These are phyloP conservation scores for Hyles vespertilio DNA, from an alignment of 1,140 invertebrate species.

Conservation along the genomic window DNA sequence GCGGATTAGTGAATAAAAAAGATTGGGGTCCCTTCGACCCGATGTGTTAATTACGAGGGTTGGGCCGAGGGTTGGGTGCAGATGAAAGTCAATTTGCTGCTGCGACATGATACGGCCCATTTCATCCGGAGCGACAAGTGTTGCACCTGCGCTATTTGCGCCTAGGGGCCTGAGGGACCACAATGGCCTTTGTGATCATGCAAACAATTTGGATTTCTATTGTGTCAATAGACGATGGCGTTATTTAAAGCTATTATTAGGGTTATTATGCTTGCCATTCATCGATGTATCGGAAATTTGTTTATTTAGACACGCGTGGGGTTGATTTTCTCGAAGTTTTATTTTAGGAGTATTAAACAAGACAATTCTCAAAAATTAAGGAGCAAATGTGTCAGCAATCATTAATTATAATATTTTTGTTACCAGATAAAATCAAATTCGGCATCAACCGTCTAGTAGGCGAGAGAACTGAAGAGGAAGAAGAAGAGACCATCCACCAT, in stretches of 20 bases:
- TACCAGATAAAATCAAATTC: conserved; percentile 84
- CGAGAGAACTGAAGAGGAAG: conserved; percentile 77
- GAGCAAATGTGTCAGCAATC: too few species aligned
- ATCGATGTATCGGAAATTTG: too few species aligned
- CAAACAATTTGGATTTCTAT: too few species aligned
- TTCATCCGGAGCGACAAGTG: conserved; percentile 71
- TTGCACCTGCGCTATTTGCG: conserved; percentile 61
- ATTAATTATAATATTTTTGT: conserved; percentile 19
- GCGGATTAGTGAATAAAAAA: conserved; percentile 72
- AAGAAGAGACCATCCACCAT: conserved; percentile 63
- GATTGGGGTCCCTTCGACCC: conserved; percentile 53
- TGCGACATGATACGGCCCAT: conserved; percentile 77
- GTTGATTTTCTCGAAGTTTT: too few species aligned
- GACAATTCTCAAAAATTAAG: too few species aligned
- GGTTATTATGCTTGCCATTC: too few species aligned
- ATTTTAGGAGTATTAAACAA: too few species aligned
- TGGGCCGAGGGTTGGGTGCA: conserved; percentile 57
- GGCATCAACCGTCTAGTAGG: conserved; percentile 82
- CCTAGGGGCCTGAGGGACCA: conserved; percentile 14
- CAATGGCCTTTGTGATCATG: too few species aligned
- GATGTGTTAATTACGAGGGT: conserved; percentile 76
- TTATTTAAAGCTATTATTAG: too few species aligned
- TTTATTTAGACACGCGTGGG: too few species aligned
- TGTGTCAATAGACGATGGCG: too few species aligned
- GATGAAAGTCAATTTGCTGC: conserved; percentile 76